Conservation (phyloP, 2,797 vertebrate species). For the Ambastaia sidthimunki region DNA sequence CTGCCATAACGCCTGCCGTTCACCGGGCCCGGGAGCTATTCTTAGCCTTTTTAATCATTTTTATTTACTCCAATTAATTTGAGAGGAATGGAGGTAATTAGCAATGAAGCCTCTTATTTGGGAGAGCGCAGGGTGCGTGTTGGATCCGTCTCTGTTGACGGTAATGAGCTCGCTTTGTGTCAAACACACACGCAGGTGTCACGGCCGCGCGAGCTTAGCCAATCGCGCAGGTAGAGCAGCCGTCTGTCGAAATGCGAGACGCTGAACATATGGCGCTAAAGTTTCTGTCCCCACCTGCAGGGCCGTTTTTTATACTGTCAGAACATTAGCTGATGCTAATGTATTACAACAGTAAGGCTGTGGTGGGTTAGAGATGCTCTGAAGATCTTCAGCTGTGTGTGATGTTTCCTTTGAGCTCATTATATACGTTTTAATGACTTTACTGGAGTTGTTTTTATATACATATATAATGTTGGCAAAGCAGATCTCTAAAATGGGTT, state of each 20-base stretch:
- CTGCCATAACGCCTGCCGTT: constrained; percentile 65
- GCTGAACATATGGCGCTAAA: constrained; percentile 48
- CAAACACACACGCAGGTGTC: constrained; percentile 32
- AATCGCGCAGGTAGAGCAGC: constrained; percentile 31
- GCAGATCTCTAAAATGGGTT: neutral
- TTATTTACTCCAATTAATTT: constrained; percentile 81
- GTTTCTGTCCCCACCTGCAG: constrained; percentile 40
- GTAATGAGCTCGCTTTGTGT: constrained; percentile 48
- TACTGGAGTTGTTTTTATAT: too few relatives aligned
- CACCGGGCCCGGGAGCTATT: constrained; percentile 69
- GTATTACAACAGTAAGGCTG: constrained; percentile 1
- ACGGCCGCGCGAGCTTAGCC: constrained; percentile 54
- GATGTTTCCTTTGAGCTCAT: neutral
- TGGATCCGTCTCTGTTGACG: constrained; percentile 32
- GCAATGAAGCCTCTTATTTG: constrained; percentile 57
- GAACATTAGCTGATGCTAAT: neutral
- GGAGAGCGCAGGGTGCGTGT: neutral
- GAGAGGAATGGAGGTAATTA: constrained; percentile 80
- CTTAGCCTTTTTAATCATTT: constrained; percentile 81
- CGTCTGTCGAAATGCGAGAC: constrained; percentile 29
- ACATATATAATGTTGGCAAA: neutral
- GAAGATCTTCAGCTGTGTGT: constrained; percentile 3
- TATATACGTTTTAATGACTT: constrained; percentile 4
- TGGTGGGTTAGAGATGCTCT: neutral
- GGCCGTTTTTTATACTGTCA: constrained; percentile 45